Evolutionary conservation across 2,888 invertebrate genomes (phyloP).

Genomic region (Drosophila quinaria): DNA sequence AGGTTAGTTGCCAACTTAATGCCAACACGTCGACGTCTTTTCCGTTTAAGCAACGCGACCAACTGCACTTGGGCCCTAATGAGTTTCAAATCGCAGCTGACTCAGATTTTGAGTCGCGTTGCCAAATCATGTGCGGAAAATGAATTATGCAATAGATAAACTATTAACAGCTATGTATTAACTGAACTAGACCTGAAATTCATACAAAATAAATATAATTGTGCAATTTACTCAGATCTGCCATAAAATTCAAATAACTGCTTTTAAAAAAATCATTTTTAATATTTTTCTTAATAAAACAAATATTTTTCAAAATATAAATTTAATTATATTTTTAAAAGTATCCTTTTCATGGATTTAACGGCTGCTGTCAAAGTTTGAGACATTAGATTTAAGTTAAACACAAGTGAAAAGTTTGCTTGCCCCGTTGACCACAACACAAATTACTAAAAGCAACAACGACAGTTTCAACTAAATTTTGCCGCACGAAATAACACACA

Average conservation of each 20-base stretch:
- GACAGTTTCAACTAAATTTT: slow-evolving; percentile 50
- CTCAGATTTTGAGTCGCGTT: slow-evolving; percentile 4
- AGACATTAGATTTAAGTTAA: slow-evolving; percentile 25
- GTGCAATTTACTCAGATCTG: too few species aligned
- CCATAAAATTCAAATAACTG: background rate
- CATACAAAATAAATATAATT: too few species aligned
- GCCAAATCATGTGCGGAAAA: slow-evolving; percentile 30
- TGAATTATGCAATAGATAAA: slow-evolving; percentile 45
- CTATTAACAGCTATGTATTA: background rate
- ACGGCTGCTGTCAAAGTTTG: slow-evolving; percentile 18
- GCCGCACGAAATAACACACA: slow-evolving; percentile 44
- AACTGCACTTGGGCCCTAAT: slow-evolving; percentile 48
- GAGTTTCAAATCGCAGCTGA: slow-evolving; percentile 50
- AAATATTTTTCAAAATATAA: background rate
- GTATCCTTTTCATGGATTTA: background rate
- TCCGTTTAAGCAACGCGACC: slow-evolving; percentile 53
- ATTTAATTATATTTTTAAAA: slow-evolving; percentile 2
- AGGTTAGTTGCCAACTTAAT: slow-evolving; percentile 65
- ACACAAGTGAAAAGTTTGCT: slow-evolving; percentile 43
- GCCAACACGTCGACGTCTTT: slow-evolving; percentile 55
- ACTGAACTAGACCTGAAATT: background rate
- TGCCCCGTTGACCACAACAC: slow-evolving; percentile 40
- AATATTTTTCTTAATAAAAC: too few species aligned
- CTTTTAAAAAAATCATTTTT: too few species aligned
- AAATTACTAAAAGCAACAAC: slow-evolving; percentile 49